phyloP scores from a whole-genome alignment of 2,113 vertebrate genomes.

The Potamarius usumacintae region DNA sequence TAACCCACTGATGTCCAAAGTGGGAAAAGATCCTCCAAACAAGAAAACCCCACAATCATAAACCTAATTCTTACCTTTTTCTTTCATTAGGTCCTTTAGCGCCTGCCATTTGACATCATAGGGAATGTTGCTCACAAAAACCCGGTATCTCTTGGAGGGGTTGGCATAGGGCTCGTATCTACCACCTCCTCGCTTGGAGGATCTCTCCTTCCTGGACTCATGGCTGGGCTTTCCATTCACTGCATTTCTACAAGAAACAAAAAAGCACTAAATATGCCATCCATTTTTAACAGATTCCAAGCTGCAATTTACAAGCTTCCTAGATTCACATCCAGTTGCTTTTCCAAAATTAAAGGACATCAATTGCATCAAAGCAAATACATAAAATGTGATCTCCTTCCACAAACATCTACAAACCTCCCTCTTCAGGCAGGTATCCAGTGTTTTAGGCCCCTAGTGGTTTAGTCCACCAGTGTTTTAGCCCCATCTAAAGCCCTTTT shows the following conservation, averaged over 20 bases:
- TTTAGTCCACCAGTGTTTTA: too few species aligned
- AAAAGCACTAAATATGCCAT: background rate
- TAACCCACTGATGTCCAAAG: slow-evolving; percentile 2
- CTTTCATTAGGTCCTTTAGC: slow-evolving; percentile 96
- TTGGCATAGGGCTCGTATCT: slow-evolving; percentile 90
- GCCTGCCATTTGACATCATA: slow-evolving; percentile 98
- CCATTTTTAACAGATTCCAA: background rate
- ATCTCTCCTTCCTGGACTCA: slow-evolving; percentile 89
- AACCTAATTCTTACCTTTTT: slow-evolving; percentile 84
- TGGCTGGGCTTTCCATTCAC: slow-evolving; percentile 76
- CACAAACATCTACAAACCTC: background rate
- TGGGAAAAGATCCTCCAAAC: slow-evolving; percentile 8
- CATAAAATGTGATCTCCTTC: background rate
- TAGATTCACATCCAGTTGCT: background rate
- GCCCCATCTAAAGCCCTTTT: too few species aligned
- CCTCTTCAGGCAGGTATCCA: background rate
- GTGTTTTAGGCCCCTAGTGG: too few species aligned
- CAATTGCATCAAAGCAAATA: background rate
- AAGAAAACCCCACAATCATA: background rate
- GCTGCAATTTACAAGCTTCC: background rate
- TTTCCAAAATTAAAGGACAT: background rate
- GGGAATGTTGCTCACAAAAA: slow-evolving; percentile 98
- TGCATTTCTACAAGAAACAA: slow-evolving; percentile 67
- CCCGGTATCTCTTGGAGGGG: slow-evolving; percentile 85
- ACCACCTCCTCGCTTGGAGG: slow-evolving; percentile 84